Conservation (phyloP, 1,140 invertebrate species). For the Listronotus bonariensis region DNA sequence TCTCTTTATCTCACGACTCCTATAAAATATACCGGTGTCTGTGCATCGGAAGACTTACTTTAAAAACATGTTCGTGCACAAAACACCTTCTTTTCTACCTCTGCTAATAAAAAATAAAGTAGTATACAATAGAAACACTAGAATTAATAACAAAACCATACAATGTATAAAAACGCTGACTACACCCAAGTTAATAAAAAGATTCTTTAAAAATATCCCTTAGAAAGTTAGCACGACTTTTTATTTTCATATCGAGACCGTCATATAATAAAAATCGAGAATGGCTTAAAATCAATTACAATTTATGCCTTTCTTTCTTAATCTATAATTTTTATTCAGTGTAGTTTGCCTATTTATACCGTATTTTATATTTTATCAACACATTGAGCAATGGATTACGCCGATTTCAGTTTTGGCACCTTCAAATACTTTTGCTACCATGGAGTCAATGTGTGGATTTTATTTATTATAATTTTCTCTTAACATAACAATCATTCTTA, state of each 20-base stretch:
- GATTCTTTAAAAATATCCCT: no score
- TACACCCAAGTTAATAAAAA: constrained; percentile 2
- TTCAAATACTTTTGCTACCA: constrained; percentile 14
- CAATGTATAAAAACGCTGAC: constrained; percentile 11
- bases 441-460: constrained; percentile 24
- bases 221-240: no score
- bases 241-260: no score
- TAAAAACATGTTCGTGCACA: constrained; percentile 28
- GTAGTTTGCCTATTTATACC: constrained; percentile 11
- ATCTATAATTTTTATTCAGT: neutral
- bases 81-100: constrained; percentile 13
- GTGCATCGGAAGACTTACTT: constrained; percentile 46
- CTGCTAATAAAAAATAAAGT: constrained; percentile 25
- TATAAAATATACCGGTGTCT: constrained; percentile 29
- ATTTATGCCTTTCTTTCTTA: no score
- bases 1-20: constrained; percentile 55
- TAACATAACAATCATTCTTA: neutral
- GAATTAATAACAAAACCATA: constrained; percentile 31
- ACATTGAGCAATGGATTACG: constrained; percentile 30
- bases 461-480: neutral
- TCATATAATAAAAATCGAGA: no score
- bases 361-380: constrained; percentile 10
- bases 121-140: constrained; percentile 35
- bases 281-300: no score
- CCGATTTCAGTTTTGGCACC: constrained; percentile 28